phyloP scores from a whole-genome alignment of 2,797 vertebrate genomes.

The Falco concolor region DNA sequence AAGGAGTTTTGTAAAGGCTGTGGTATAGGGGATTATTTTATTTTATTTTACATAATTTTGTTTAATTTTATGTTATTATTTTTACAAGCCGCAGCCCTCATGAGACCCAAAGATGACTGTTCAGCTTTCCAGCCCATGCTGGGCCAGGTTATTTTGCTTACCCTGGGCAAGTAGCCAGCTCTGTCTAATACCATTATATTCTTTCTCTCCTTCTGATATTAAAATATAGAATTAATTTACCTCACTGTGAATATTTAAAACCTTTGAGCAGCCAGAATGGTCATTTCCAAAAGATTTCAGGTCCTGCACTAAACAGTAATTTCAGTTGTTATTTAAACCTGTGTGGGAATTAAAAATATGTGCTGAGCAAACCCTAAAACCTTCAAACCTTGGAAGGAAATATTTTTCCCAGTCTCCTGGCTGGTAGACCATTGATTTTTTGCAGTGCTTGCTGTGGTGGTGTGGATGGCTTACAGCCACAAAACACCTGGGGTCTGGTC shows the following conservation, averaged over 20 bases:
- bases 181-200: background rate
- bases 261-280: background rate
- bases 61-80: background rate
- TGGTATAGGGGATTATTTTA: background rate
- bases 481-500: background rate
- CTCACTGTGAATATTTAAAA: background rate
- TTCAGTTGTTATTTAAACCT: background rate
- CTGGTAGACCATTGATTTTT: background rate
- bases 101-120: background rate
- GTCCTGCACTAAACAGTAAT: background rate
- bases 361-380: background rate
- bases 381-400: background rate
- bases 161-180: background rate
- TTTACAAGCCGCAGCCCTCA: background rate
- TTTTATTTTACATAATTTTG: background rate
- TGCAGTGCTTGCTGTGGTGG: background rate
- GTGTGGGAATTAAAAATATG: background rate
- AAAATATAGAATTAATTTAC: background rate
- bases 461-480: background rate
- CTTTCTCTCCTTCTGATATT: background rate
- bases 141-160: background rate
- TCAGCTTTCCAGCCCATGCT: background rate
- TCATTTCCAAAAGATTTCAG: background rate
- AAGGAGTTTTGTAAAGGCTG: background rate
- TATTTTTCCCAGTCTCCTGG: background rate